phyloP scores from a whole-genome alignment of 1,140 invertebrate genomes.

The Leptinotarsa lineolata region DNA sequence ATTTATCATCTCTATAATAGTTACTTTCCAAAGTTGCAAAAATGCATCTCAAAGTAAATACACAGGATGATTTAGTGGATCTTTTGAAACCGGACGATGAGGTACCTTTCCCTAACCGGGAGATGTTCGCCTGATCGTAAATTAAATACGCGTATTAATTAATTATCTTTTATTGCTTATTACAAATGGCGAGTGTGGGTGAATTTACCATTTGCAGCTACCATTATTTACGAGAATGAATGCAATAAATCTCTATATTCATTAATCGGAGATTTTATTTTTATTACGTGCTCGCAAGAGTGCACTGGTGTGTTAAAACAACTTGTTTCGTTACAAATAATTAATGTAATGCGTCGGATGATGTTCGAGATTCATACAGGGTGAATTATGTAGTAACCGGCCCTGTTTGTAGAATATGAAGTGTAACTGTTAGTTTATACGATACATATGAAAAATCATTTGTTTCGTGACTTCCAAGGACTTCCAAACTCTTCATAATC shows the following conservation, averaged over 20 bases:
- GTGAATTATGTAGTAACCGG: no score
- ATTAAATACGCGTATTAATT: conserved; percentile 42
- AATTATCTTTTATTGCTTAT: conserved; percentile 45
- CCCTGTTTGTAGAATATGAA: no score
- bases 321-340: conserved; percentile 24
- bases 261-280: conserved; percentile 45
- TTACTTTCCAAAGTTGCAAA: background rate
- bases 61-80: background rate
- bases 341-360: background rate
- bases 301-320: conserved; percentile 25
- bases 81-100: background rate
- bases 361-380: background rate
- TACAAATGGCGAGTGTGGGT: conserved; percentile 44
- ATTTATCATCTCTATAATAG: background rate
- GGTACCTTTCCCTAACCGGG: background rate
- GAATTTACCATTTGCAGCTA: conserved; percentile 45
- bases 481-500: no score
- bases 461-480: no score
- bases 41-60: background rate
- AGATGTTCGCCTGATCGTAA: conserved; percentile 33
- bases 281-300: conserved; percentile 25
- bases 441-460: no score
- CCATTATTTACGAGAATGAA: conserved; percentile 44
- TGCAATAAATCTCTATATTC: conserved; percentile 45
- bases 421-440: no score